phyloP scores from a whole-genome alignment of 2,797 vertebrate species.

The Odontamblyopus rebecca region DNA sequence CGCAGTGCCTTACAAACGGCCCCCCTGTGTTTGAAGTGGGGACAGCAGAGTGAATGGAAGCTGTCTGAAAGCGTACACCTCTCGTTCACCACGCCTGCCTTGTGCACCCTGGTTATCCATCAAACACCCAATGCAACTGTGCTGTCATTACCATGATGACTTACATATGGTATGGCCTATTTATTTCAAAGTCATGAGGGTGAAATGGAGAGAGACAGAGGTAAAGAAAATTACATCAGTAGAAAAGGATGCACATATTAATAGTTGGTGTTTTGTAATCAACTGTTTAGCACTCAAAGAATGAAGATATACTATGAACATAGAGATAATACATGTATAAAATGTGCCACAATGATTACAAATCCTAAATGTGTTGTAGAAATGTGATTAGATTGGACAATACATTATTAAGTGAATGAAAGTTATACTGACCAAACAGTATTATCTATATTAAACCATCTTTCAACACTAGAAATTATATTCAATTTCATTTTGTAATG shows the following conservation, averaged over 20 bases:
- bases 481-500: too few species aligned
- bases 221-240: background rate
- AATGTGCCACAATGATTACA: too few species aligned
- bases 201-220: background rate
- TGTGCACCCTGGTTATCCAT: slow-evolving; percentile 54
- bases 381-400: too few species aligned
- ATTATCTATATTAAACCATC: too few species aligned
- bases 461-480: too few species aligned
- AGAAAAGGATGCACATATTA: background rate
- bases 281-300: too few species aligned
- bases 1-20: slow-evolving; percentile 51
- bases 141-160: slow-evolving; percentile 37
- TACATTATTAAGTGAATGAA: too few species aligned
- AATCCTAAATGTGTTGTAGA: too few species aligned
- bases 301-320: too few species aligned
- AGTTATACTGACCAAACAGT: too few species aligned
- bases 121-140: slow-evolving; percentile 33
- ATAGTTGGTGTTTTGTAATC: too few species aligned
- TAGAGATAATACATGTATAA: too few species aligned
- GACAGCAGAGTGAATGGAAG: slow-evolving; percentile 61
- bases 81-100: slow-evolving; percentile 21
- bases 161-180: slow-evolving; percentile 48
- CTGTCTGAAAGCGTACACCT: slow-evolving; percentile 58
- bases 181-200: slow-evolving; percentile 53
- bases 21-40: slow-evolving; percentile 64